Conservation (phyloP, 2,797 vertebrate species). For the Oreortyx pictus region DNA sequence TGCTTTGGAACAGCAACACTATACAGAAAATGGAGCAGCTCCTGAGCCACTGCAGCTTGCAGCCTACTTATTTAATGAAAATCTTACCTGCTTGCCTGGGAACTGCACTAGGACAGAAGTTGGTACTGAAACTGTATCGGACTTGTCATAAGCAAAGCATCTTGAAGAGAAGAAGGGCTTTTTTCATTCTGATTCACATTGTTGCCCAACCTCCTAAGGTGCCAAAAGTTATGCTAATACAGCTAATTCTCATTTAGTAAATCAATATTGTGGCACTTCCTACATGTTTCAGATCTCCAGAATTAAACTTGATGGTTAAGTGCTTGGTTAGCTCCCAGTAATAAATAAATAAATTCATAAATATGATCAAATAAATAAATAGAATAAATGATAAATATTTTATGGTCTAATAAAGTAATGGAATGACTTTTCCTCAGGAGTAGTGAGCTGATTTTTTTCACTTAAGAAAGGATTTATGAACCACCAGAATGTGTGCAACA, state of each 20-base stretch:
- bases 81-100: background rate
- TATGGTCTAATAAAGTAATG: background rate
- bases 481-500: background rate
- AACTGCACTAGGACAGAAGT: background rate
- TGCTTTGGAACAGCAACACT: background rate
- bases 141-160: accelerated
- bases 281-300: accelerated
- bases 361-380: no score
- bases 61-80: background rate
- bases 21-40: background rate
- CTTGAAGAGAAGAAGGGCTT: background rate
- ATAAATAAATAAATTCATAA: background rate
- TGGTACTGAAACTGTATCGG: background rate
- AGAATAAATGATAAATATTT: no score
- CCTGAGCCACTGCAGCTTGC: background rate
- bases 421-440: accelerated
- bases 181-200: background rate
- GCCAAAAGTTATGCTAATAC: background rate
- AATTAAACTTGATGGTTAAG: background rate
- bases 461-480: background rate
- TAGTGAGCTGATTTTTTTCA: background rate
- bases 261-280: background rate
- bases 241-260: background rate
- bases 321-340: background rate
- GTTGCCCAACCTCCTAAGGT: background rate